Conservation (phyloP, 2,888 invertebrate species). For the Drosophila eohydei region DNA sequence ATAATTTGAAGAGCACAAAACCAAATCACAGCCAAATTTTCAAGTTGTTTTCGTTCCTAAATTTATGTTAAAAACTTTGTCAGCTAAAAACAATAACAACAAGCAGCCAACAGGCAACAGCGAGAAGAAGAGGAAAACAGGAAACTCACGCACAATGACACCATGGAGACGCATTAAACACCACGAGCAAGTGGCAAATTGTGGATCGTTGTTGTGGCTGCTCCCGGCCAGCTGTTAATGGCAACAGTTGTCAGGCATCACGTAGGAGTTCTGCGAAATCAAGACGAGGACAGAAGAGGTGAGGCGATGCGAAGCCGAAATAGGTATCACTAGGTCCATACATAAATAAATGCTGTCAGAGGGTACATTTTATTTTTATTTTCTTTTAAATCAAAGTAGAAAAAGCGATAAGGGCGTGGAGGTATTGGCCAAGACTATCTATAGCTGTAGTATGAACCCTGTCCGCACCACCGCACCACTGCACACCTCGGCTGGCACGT, state of each 20-base stretch:
- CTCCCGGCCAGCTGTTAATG: conserved; percentile 72
- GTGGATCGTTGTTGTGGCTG: conserved; percentile 34
- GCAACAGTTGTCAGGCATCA: conserved; percentile 75
- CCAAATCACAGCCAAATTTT: conserved; percentile 57
- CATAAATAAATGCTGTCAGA: conserved; percentile 53
- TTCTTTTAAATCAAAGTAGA: conserved; percentile 41
- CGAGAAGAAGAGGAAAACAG: conserved; percentile 23
- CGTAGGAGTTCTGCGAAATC: conserved; percentile 25
- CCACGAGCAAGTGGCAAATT: conserved; percentile 52
- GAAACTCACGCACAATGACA: conserved; percentile 43
- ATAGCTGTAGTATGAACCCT: neutral
- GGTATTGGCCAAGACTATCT: conserved; percentile 15
- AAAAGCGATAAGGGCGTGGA: conserved; percentile 26
- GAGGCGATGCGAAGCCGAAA: conserved; percentile 13
- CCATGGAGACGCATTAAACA: conserved; percentile 24
- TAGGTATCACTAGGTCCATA: conserved; percentile 29
- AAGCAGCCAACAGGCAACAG: neutral
- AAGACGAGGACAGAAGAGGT: neutral
- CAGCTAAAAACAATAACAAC: conserved; percentile 38
- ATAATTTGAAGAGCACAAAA: conserved; percentile 50
- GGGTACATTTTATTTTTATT: conserved; percentile 10
- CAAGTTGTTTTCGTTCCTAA: conserved; percentile 38
- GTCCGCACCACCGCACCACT: too few species aligned
- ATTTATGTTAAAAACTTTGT: conserved; percentile 70
- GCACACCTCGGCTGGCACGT: conserved; percentile 27